Conservation (phyloP, 2,797 vertebrate genomes). For the Zalophus californianus region DNA sequence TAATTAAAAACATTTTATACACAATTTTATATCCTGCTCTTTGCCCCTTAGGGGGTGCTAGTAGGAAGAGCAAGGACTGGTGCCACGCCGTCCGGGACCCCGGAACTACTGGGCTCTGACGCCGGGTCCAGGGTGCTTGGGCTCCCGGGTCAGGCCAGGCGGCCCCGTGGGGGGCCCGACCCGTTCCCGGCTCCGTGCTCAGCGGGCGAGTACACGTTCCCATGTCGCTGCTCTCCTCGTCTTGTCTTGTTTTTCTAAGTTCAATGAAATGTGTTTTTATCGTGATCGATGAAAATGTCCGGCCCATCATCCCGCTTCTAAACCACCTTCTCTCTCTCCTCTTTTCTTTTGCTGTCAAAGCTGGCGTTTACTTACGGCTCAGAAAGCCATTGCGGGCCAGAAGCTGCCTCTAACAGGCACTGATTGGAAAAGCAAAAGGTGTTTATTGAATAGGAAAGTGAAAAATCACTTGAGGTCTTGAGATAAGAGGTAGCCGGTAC, state of each 20-base stretch:
- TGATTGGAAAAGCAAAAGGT: rapidly evolving
- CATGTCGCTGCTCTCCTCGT: rapidly evolving
- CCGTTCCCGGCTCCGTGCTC: rapidly evolving
- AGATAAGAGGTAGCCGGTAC: background rate
- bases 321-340: background rate
- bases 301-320: background rate
- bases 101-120: background rate
- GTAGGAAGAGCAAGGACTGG: background rate
- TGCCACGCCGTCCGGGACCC: rapidly evolving
- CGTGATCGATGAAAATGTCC: rapidly evolving
- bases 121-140: rapidly evolving
- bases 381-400: background rate
- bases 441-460: too few relatives aligned
- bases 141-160: background rate
- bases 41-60: background rate
- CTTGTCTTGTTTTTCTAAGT: background rate
- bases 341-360: background rate
- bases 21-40: background rate
- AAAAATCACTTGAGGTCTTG: background rate
- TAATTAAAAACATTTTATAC: slow-evolving; percentile 27
- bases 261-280: background rate
- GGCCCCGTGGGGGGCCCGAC: background rate
- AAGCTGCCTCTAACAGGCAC: background rate
- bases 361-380: background rate
- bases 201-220: rapidly evolving